phyloP scores from a whole-genome alignment of 2,797 vertebrate species.

The Acomys russatus region DNA sequence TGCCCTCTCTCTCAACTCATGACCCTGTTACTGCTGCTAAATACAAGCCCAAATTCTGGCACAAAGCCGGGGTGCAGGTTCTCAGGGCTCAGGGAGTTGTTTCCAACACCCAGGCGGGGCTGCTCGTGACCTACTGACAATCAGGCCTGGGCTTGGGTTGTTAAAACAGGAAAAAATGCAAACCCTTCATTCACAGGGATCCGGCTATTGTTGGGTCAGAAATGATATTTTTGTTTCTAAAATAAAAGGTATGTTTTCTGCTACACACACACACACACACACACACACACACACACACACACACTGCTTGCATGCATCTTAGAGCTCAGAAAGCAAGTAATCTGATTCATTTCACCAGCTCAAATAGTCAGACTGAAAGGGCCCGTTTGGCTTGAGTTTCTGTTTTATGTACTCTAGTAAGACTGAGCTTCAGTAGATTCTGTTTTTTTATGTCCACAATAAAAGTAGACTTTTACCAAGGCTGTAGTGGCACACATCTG shows the following conservation, averaged over 20 bases:
- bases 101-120: constrained; percentile 91
- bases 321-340: constrained; percentile 48
- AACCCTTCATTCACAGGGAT: constrained; percentile 94
- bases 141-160: constrained; percentile 92
- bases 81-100: constrained; percentile 90
- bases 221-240: constrained; percentile 90
- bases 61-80: constrained; percentile 89
- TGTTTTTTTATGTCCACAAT: neutral
- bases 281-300: neutral
- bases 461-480: neutral
- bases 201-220: constrained; percentile 95
- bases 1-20: constrained; percentile 81
- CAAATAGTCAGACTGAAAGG: constrained; percentile 19
- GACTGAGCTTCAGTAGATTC: neutral
- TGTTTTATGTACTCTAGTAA: neutral
- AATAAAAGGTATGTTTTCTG: constrained; percentile 88
- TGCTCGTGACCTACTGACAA: constrained; percentile 92
- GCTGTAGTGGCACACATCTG: neutral
- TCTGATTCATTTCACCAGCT: constrained; percentile 54
- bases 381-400: neutral
- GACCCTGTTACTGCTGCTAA: constrained; percentile 85
- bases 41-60: constrained; percentile 90
- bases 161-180: constrained; percentile 96
- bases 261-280: neutral
- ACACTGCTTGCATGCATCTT: neutral